Conservation (phyloP, 1,140 invertebrate species). For the Acyrthosiphon pisum region DNA sequence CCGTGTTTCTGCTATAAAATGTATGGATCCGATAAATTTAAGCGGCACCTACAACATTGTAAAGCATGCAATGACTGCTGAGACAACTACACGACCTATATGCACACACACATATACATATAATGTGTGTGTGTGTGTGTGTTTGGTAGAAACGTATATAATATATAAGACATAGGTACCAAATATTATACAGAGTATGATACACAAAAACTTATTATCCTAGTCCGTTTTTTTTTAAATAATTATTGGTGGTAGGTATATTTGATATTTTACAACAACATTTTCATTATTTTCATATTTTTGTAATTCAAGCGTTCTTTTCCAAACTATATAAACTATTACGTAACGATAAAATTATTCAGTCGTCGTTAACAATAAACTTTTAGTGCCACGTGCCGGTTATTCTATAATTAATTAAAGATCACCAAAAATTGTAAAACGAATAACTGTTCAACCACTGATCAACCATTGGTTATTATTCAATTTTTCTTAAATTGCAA, state of each 20-base stretch:
- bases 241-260: not conserved
- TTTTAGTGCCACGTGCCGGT: not conserved
- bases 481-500: not conserved
- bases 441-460: not conserved
- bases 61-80: not conserved
- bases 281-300: not conserved
- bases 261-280: not conserved
- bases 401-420: not conserved
- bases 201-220: not conserved
- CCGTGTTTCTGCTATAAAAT: not conserved
- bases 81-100: not conserved
- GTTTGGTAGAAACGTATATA: not conserved
- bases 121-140: not conserved
- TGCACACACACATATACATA: too few species aligned
- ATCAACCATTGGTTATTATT: not conserved
- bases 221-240: not conserved
- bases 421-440: not conserved
- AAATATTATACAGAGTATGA: not conserved
- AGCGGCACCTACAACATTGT: not conserved
- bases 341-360: not conserved
- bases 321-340: not conserved
- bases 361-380: not conserved
- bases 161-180: not conserved
- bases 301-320: not conserved
- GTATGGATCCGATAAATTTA: not conserved